Evolutionary conservation across 1,140 invertebrate species (phyloP).

Genomic region (Parasteatoda tepidariorum): DNA sequence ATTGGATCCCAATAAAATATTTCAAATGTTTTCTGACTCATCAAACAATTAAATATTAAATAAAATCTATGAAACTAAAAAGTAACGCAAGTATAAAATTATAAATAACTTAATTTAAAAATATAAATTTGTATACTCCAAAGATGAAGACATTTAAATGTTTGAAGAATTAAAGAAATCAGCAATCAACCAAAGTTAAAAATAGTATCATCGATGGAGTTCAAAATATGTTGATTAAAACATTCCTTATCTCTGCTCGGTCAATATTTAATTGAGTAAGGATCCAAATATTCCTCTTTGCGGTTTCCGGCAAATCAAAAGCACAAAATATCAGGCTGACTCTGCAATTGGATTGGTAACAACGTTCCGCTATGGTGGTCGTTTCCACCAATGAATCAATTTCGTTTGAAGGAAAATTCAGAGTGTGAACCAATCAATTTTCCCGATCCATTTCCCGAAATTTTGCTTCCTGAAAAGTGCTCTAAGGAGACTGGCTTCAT

Average conservation of each 20-base stretch:
- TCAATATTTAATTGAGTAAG: conserved; percentile 56
- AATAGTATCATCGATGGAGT: no score
- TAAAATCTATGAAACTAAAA: no score
- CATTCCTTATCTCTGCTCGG: conserved; percentile 30
- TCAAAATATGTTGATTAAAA: conserved; percentile 57
- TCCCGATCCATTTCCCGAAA: conserved; percentile 29
- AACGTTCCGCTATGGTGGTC: conserved; percentile 17
- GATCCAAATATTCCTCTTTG: conserved; percentile 36
- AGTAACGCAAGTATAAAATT: no score
- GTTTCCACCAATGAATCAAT: conserved; percentile 43
- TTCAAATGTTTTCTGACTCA: no score
- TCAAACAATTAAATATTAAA: no score
- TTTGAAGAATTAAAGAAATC: no score
- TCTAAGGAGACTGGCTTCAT: conserved; percentile 51
- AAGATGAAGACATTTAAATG: no score
- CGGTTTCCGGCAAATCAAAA: conserved; percentile 45
- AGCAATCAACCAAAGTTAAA: no score
- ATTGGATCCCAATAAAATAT: no score
- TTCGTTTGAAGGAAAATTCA: conserved; percentile 57
- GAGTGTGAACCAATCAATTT: conserved; percentile 57
- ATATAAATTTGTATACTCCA: no score
- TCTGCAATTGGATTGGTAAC: conserved; percentile 34
- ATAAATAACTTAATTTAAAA: no score
- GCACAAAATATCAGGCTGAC: conserved; percentile 47
- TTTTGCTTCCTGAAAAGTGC: conserved; percentile 45